Evolutionary conservation across 2,113 vertebrate species (phyloP).

Genomic region (Machaerirhynchus nigripectus): DNA sequence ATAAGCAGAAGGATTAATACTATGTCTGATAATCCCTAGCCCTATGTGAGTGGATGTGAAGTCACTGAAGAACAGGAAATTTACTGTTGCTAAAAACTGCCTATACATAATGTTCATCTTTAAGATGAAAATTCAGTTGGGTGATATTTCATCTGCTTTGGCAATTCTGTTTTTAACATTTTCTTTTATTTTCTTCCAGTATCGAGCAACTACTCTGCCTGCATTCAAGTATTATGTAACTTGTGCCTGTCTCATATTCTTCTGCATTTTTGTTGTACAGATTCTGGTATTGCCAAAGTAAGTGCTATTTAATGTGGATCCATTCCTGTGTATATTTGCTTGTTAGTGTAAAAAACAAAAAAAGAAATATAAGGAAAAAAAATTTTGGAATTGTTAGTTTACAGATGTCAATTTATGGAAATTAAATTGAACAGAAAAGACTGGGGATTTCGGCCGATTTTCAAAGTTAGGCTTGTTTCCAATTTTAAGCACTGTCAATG

Average conservation of each 20-base stretch:
- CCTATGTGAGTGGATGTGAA: neutral
- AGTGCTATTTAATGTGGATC: conserved; percentile 34
- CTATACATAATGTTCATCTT: neutral
- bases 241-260: conserved; percentile 94
- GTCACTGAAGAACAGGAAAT: neutral
- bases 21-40: neutral
- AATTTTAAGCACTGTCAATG: neutral
- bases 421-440: neutral
- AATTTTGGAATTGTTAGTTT: neutral
- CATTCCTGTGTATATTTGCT: neutral
- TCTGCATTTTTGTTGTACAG: conserved; percentile 96
- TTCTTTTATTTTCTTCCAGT: conserved; percentile 71
- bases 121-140: neutral
- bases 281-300: conserved; percentile 95
- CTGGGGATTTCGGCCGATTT: neutral
- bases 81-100: neutral
- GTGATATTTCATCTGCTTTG: neutral
- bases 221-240: conserved; percentile 98
- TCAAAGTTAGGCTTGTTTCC: neutral
- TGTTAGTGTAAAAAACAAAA: neutral
- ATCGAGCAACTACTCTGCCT: conserved; percentile 92
- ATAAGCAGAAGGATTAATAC: neutral
- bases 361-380: neutral
- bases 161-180: neutral
- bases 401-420: neutral